Evolutionary conservation across 2,888 invertebrate genomes (phyloP).

Genomic region (Zelleria hepariella): DNA sequence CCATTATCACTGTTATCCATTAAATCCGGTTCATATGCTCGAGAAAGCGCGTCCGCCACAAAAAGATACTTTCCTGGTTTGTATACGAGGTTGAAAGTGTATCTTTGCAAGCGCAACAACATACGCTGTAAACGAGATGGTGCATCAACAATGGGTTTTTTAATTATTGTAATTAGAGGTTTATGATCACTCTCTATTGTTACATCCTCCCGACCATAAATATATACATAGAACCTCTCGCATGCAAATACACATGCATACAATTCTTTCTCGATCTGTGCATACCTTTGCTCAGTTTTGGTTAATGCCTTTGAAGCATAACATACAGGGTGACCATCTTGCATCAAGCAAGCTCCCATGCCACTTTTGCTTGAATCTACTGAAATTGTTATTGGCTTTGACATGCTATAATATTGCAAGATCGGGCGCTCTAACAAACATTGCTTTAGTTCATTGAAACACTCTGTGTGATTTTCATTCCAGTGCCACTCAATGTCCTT

Average conservation of each 20-base stretch:
- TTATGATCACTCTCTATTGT: constrained; percentile 6
- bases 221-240: constrained; percentile 6
- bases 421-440: constrained; percentile 12
- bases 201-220: no score
- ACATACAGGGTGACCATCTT: constrained; percentile 14
- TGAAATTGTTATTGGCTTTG: constrained; percentile 12
- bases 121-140: constrained; percentile 13
- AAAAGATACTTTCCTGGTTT: background rate
- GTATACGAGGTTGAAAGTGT: background rate
- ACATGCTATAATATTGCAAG: constrained; percentile 14
- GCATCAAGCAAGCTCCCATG: constrained; percentile 17
- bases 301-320: constrained; percentile 16
- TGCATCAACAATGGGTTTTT: constrained; percentile 11
- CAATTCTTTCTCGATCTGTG: constrained; percentile 8
- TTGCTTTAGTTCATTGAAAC: background rate
- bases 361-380: constrained; percentile 16
- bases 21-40: background rate
- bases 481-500: no score
- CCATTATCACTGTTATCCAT: no score
- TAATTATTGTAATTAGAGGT: constrained; percentile 9
- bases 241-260: constrained; percentile 7
- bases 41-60: background rate
- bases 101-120: constrained; percentile 11
- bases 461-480: no score
- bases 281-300: background rate